Conservation (phyloP, 2,113 vertebrate genomes). For the Baryphthengus martii region DNA sequence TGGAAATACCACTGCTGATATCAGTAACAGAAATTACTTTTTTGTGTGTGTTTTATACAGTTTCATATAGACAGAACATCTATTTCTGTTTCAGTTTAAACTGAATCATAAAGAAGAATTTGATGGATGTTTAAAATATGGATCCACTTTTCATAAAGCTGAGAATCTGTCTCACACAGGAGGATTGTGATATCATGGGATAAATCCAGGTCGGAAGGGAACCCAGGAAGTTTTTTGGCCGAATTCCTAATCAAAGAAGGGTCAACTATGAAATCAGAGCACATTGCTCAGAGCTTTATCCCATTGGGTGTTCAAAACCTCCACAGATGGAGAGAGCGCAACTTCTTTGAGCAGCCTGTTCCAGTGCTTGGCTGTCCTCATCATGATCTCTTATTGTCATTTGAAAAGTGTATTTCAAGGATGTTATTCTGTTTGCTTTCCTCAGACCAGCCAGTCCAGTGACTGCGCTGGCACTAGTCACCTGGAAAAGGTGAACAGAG, state of each 20-base stretch:
- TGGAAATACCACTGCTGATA: background rate
- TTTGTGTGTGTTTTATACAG: background rate
- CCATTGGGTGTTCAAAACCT: background rate
- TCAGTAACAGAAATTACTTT: background rate
- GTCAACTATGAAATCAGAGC: background rate
- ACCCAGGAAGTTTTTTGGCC: background rate
- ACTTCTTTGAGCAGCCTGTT: background rate
- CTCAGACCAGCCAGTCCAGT: background rate
- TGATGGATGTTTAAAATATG: background rate
- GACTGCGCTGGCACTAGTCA: background rate
- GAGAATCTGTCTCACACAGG: background rate
- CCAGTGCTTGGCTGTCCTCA: background rate
- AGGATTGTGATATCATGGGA: background rate
- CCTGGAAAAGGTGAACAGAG: background rate
- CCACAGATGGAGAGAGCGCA: background rate
- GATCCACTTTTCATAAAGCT: background rate
- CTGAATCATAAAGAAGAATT: background rate
- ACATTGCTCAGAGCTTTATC: background rate
- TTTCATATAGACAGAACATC: background rate
- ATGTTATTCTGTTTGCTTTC: background rate
- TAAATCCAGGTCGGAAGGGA: background rate
- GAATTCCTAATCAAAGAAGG: background rate
- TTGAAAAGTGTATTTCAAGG: background rate
- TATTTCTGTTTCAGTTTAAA: background rate
- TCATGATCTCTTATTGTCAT: fast-evolving